These are phyloP conservation scores for Salmo trutta DNA, from an alignment of 2,797 vertebrate genomes.

Conservation along the genomic window DNA sequence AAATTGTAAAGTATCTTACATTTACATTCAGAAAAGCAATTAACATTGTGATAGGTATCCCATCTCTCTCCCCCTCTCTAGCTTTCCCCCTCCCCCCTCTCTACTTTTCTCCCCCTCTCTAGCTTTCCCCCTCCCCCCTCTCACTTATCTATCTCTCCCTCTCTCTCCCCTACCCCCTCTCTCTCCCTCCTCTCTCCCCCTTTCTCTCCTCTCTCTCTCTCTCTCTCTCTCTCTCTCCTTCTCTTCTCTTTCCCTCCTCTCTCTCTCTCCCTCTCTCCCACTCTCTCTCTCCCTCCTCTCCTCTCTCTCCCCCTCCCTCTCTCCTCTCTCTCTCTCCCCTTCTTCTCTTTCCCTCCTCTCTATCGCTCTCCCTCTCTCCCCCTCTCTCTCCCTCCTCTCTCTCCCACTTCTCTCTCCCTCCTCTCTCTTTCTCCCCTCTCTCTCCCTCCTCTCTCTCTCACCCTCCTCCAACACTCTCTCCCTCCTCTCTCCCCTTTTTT, in stretches of 20 bases:
- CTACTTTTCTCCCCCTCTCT: too few species aligned
- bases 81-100: background rate
- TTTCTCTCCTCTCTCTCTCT: too few species aligned
- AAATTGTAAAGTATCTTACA: too few species aligned
- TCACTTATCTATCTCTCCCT: background rate
- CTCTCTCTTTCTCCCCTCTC: background rate
- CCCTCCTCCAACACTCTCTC: background rate
- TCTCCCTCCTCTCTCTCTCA: background rate
- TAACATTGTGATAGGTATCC: too few species aligned
- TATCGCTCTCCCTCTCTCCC: fast-evolving
- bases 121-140: background rate
- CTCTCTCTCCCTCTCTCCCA: background rate
- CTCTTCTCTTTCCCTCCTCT: background rate
- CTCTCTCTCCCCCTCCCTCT: background rate
- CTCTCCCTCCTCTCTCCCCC: background rate
- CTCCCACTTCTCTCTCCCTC: background rate
- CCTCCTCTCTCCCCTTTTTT: background rate
- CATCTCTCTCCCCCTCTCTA: background rate
- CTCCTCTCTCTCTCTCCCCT: too few species aligned
- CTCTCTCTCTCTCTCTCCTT: too few species aligned
- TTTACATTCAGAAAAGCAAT: too few species aligned
- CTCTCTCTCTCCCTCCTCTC: background rate
- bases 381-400: too few species aligned
- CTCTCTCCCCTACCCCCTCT: background rate
- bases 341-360: background rate